phyloP scores from a whole-genome alignment of 1,140 invertebrate genomes.

The Heliconius eleuchia region DNA sequence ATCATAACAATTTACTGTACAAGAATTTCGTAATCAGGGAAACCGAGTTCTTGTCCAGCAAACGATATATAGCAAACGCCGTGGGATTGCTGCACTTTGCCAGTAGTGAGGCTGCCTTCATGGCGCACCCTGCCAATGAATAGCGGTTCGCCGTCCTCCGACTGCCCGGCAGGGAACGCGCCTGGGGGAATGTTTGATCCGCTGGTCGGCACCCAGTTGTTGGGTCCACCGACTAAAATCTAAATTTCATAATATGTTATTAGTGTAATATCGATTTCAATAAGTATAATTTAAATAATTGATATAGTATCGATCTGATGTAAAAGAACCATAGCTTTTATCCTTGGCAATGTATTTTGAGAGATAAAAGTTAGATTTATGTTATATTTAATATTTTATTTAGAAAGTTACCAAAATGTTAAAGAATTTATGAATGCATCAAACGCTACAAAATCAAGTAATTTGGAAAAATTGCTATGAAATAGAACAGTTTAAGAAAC shows the following conservation, averaged over 20 bases:
- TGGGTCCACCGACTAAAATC: conserved; percentile 84
- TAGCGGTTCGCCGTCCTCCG: conserved; percentile 88
- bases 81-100: conserved; percentile 86
- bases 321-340: too few relatives aligned
- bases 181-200: conserved; percentile 86
- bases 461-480: background rate
- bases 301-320: too few relatives aligned
- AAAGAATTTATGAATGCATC: too few relatives aligned
- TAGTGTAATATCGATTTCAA: too few relatives aligned
- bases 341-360: too few relatives aligned
- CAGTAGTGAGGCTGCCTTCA: conserved; percentile 85
- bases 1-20: conserved; percentile 62
- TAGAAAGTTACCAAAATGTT: too few relatives aligned
- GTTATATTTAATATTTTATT: too few relatives aligned
- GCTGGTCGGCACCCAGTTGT: conserved; percentile 83
- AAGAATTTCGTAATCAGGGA: conserved; percentile 88
- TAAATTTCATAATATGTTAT: conserved; percentile 41
- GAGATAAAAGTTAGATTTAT: too few relatives aligned
- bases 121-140: conserved; percentile 86
- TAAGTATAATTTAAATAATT: too few relatives aligned
- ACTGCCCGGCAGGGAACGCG: conserved; percentile 87
- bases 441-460: background rate
- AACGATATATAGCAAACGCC: conserved; percentile 87
- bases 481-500: background rate
- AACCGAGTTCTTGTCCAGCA: conserved; percentile 86